Evolutionary conservation across 1,140 invertebrate species (phyloP), one percentile per base, ranked within the genome.

Genomic region (Akabosia matsudoensis): DNA sequence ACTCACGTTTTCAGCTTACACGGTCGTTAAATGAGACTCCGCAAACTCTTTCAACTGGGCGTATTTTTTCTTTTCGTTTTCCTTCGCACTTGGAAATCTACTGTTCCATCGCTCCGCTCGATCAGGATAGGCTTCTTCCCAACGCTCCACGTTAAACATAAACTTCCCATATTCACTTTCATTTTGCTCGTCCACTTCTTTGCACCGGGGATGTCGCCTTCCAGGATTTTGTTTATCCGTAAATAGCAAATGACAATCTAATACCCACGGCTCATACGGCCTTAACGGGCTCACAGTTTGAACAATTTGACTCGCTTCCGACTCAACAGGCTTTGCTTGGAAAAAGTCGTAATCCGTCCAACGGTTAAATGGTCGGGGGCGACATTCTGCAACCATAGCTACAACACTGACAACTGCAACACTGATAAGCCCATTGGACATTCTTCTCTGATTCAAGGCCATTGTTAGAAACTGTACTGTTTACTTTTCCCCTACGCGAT

Each of bases 111-210:
- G 28, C 7, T 7, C 61, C 7, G 61, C 61, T 30, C 61, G 2
- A 10, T 67, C 61, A 7, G 61, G 61, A 31, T 67, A 67, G 14
- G 61, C 61, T n/a, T 31, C 26, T 30, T 67, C 61, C 61, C 61
- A 67, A 13, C 31, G 61, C 28, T 67, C 3, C 24, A 67, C 61
- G n/a, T 67, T 10, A n/a, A 67, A 10, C 4, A 67, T 13, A n/a
- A 30, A 67, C 31, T 67, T 67, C 31, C 26, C 61, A 31, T 67
- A 67, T 30, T 28, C 61, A 10, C 31, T 67, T n/a, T 67, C 61
- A 30, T 67, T 67, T 10, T 3, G 28, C 31, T 67, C 61, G 28
- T 67, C 61, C 24, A 67, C 61, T 4, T 4, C 10, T n/a, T 67
- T 28, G 28, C 61, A 67, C n/a, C 61, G 2, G 13, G 24, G 26